Evolutionary conservation across 2,888 invertebrate genomes (phyloP), one percentile per base, ranked within the genome.

Genomic region (Catotricha subobsoleta): DNA sequence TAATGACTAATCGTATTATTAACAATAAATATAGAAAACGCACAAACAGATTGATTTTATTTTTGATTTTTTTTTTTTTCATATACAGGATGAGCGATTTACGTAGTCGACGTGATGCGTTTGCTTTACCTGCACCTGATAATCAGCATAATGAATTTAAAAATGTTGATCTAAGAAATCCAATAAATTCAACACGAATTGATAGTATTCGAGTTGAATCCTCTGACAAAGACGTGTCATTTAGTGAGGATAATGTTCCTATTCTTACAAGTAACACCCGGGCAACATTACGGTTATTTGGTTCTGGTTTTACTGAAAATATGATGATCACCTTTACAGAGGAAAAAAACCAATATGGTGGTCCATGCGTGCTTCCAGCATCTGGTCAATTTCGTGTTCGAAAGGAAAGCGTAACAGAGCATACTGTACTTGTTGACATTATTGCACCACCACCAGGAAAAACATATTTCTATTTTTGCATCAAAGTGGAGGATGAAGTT

Each of bases 261-360:
- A 71, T 70, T 46, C 67, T 88, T 16, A 54, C 80, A 43, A 73
- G 74, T 13, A 69, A 71, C 39, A 58, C 64, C 0, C 59, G 63
- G 3, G 71, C 77, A 16, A 66, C 67, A 10, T 54, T 88, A 31
- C 74, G 86, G 37, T 53, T 88, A 25, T 87, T 84, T 56, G 88
- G 88, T 1, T 60, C 60, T 8, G 77, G 79, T 2, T 65, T 88
- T 43, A 72, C 72, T 0, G 56, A 69, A 0, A 58, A 70, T 43
- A 80, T 81, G 1, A 64, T 72, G 36, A 68, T 88, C 39, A 72
- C 77, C 0, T 81, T 87, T 55, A 86, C 86, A 0, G 68, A 72
- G 43, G 64, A 69, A 29, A 47, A 54, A 0, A 68, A 68, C 34
- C 51, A 57, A 0, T 67, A 61, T 44, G 74, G 72, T 2, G 67